A percentile compares a stretch with the other conserved stretches of the same genome.
phyloP scores from a whole-genome alignment of 2,797 vertebrate species.

The Rousettus madagascariensis region DNA sequence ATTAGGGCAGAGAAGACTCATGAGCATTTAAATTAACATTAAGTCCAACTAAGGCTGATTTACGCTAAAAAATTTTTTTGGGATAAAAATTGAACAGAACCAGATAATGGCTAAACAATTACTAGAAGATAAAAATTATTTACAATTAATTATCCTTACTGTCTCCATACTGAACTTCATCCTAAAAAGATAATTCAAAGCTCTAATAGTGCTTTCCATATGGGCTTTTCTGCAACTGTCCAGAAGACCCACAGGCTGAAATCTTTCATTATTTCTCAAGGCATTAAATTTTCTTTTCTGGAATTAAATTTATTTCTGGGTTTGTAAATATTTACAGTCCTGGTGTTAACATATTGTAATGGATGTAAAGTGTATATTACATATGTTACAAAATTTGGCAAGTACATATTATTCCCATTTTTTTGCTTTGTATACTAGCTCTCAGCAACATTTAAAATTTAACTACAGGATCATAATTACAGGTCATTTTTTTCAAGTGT shows the following conservation, averaged over 20 bases:
- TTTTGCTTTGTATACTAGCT: slow-evolving; percentile 4
- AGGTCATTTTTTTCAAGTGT: not conserved
- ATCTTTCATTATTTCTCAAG: slow-evolving; percentile 34
- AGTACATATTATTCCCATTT: not conserved
- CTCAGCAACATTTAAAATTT: slow-evolving; percentile 26
- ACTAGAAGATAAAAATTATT: slow-evolving; percentile 30
- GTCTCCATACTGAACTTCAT: not conserved
- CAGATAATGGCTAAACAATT: not conserved
- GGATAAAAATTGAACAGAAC: slow-evolving; percentile 34
- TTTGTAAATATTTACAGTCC: slow-evolving; percentile 43
- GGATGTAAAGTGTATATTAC: slow-evolving; percentile 17
- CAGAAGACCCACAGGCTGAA: not conserved
- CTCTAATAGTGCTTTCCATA: not conserved
- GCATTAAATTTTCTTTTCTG: not conserved
- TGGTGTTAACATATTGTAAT: not conserved
- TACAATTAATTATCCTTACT: not conserved
- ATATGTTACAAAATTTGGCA: not conserved
- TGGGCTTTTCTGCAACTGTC: not conserved
- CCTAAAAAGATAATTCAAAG: not conserved
- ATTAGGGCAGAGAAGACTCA: slow-evolving; percentile 5
- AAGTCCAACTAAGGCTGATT: slow-evolving; percentile 24
- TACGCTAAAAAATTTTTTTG: not conserved
- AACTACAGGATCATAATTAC: not conserved
- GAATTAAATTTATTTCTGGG: slow-evolving; percentile 31
- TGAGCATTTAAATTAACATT: slow-evolving; percentile 9